Base-by-base conservation (phyloP, 2,888 invertebrate genomes). In the Ariolimax columbianus region DNA sequence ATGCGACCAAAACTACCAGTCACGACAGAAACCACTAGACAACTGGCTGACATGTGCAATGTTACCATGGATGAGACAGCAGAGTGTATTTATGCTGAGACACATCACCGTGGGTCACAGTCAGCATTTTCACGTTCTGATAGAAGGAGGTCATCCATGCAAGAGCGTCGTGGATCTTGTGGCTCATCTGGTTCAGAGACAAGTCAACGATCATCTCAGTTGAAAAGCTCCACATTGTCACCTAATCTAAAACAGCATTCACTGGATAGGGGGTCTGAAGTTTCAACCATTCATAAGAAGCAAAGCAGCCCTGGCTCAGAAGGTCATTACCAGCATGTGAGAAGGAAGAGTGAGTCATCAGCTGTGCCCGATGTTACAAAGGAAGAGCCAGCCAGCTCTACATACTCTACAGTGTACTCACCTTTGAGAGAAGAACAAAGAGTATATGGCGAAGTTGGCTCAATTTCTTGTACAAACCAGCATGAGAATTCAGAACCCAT, bases 1-100 rank as follows among this genome's bases (percentile, higher is more conserved):
- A 88, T 92, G 88, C 88, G 91, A 19, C 90, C 92, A 4, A 91
- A 90, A 86, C 88, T 92, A 66, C 92, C 92, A 19, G 90, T 92
- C 11, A 91, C 92, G 36, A 92, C 92, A 0, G 92, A 91, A 86
- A 92, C 92, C 6, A 92, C 92, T 6, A 87, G 90, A 72, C 91
- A 92, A 77, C 90, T 92, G 43, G 91, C 92, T 11, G 92, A 91
- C 86, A 92, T 92, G 92, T 90, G 90, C 84, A 91, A 92, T 86
- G 88, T 90, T 2, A 88, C 91, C 30, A 87, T 91, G 85, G 91
- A 92, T 73, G 90, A 89, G 14, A 88, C 81, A 23, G 78, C 82
- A 73, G 84, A 86, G 40, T 63, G 66, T 7, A 86, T 88, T 33
- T 77, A 85, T 36, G 91, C 91, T 26, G 91, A 91, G 38, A 80